Evolutionary conservation across 2,888 invertebrate species (phyloP), one percentile per base, ranked within the genome.

Genomic region (Galerucella pusilla): DNA sequence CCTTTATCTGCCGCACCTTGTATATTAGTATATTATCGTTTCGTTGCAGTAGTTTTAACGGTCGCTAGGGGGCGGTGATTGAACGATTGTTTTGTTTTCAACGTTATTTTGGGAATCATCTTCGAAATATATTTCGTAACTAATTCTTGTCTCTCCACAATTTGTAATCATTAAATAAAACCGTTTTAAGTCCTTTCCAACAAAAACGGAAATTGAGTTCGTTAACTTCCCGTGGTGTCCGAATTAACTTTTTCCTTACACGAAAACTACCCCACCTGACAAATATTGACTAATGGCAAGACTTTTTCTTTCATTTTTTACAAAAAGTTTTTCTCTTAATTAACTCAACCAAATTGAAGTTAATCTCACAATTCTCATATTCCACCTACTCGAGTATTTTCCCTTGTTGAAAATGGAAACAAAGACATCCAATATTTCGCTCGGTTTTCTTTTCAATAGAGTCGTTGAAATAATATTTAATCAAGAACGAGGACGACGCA

Each of bases 231-330:
- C 73, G 78, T 75, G 78, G 79, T 73, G 78, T 73, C 20, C 68
- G 74, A 76, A 75, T 79, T 77, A 76, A 75, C 75, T 79, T 79
- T 79, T 77, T 70, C 63, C 57, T 35, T 68, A 42, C 68, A 54
- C 66, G 60, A 73, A 77, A 74, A 64, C 68, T 70, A 73, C 76
- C 68, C 72, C 66, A 9, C 66, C 75, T 42, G 75, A 75, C 78
- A 78, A 79, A 80, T 80, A 80, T 80, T 80, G 80, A 80, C 78
- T 79, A 76, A 80, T 79, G 0, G 35, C 35, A 42, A 42, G 35
- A 42, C 35, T 42, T 42, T 35, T 7, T 42, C 35, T 42, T 42
- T 42, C 35, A 42, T 42, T 42, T 42, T 42, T 6, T 6, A 7
- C 28, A 28, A 28, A 28, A 28, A 28, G 28, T 28, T 28, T 42